Evolutionary conservation across 2,888 invertebrate species (phyloP).

Genomic region (Andrena minutula): DNA sequence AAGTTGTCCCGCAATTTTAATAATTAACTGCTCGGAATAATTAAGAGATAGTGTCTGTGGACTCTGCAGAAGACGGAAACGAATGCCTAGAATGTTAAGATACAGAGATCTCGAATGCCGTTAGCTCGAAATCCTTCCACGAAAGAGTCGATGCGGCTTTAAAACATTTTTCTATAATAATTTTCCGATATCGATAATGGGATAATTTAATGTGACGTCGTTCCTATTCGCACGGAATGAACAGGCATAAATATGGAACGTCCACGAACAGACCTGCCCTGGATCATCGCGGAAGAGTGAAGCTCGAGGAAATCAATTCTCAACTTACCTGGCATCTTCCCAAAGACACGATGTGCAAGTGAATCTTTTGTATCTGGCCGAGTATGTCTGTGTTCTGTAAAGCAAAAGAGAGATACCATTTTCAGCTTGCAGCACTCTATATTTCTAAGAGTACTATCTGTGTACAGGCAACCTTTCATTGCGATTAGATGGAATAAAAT

Average conservation of each 20-base stretch:
- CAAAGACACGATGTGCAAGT: constrained; percentile 87
- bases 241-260: constrained; percentile 43
- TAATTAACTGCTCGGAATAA: background rate
- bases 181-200: constrained; percentile 12
- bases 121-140: background rate
- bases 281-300: constrained; percentile 57
- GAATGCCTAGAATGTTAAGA: no score
- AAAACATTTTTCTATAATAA: constrained; percentile 3
- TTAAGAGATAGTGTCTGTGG: constrained; percentile 5
- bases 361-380: constrained; percentile 87
- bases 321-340: constrained; percentile 87
- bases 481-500: background rate
- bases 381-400: constrained; percentile 86
- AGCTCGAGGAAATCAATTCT: constrained; percentile 60
- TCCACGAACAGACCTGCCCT: constrained; percentile 39
- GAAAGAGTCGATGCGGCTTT: constrained; percentile 3
- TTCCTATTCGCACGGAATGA: constrained; percentile 28
- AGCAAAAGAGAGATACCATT: constrained; percentile 17
- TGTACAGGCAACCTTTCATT: background rate
- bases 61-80: no score
- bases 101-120: background rate
- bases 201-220: constrained; percentile 22
- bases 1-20: background rate
- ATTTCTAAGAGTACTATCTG: background rate
- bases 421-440: background rate